A percentile compares a stretch with the other conserved stretches of the same genome.
Evolutionary conservation across 2,888 invertebrate species (phyloP).

Genomic region (Uloborus plumipes): DNA sequence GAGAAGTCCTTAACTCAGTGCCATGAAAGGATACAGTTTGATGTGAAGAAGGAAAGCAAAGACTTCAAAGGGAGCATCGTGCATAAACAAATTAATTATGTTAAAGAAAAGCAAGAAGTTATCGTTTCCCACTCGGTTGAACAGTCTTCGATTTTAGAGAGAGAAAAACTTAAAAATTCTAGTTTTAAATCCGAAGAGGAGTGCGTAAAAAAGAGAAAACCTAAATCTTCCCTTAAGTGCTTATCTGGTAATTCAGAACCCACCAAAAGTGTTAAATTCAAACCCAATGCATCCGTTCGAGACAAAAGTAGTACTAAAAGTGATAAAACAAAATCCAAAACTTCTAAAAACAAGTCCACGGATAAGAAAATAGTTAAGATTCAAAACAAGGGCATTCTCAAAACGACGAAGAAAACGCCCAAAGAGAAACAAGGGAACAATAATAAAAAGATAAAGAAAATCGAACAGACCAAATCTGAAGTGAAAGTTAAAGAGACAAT

Average conservation of each 20-base stretch:
- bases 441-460: slow-evolving; percentile 25
- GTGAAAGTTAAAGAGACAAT: slow-evolving; percentile 61
- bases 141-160: slow-evolving; percentile 29
- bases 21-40: slow-evolving; percentile 44
- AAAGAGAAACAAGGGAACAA: slow-evolving; percentile 24
- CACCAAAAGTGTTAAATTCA: slow-evolving; percentile 26
- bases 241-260: neutral
- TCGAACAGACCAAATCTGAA: slow-evolving; percentile 57
- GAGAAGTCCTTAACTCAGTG: slow-evolving; percentile 43
- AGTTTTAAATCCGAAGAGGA: slow-evolving; percentile 18
- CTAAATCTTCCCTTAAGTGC: neutral
- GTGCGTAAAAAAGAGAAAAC: slow-evolving; percentile 27
- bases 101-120: slow-evolving; percentile 55
- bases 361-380: slow-evolving; percentile 30
- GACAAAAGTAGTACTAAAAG: slow-evolving; percentile 8
- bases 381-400: slow-evolving; percentile 8
- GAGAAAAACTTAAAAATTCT: slow-evolving; percentile 19
- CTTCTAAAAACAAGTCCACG: slow-evolving; percentile 15
- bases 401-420: slow-evolving; percentile 13
- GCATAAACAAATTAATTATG: slow-evolving; percentile 51
- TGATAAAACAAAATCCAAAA: slow-evolving; percentile 36
- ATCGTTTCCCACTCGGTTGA: slow-evolving; percentile 50
- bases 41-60: slow-evolving; percentile 51
- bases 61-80: slow-evolving; percentile 44
- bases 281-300: slow-evolving; percentile 2